Base-by-base conservation (phyloP, 2,113 vertebrate species). In the Theropithecus gelada region DNA sequence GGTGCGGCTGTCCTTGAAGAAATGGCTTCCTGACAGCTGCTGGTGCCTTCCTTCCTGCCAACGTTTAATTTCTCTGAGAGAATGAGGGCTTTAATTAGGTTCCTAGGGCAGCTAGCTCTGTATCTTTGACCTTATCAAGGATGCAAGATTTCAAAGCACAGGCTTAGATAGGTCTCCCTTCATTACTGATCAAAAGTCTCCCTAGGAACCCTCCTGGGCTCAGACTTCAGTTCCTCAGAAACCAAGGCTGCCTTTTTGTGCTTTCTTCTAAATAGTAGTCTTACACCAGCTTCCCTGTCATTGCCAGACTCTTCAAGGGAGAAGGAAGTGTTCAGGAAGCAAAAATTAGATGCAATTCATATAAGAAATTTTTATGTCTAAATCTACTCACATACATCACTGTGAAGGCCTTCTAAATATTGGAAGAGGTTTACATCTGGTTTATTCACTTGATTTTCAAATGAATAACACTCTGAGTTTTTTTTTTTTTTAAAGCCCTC, bases 71-170 rank as follows among this genome's bases (percentile, higher is more conserved):
- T 97, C 95, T 97, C 94, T 92, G 59, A 3, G 94, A 97, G 80
- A 98, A 79, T 88, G 76, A 50, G 32, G 95, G 81, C 82, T 98
- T 96, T 98, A 98, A 98, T 98, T 97, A 95, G 97, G 96, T 97
- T 98, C 97, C 98, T 97, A 97, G 97, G 97, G 97, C 96, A 97
- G 61, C 61, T 81, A 95, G 85, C 48, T 93, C 88, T 97, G 88
- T 85, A 89, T 96, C 95, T 96, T 96, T 97, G 97, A 98, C 98
- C 98, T 97, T 97, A 97, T 97, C 92, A 96, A 97, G 96, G 94
- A 97, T 97, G n/a, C 72, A 85, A 48, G 59, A 82, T 97, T 97
- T 97, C 93, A 96, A 97, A 97, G 88, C 88, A 95, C 50, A 78
- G 75, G 79, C 89, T 91, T 83, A 91, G 79, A 32, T 91, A 94